Evolutionary conservation across 2,113 vertebrate species (phyloP).

Genomic region (Nesogale talazaci): DNA sequence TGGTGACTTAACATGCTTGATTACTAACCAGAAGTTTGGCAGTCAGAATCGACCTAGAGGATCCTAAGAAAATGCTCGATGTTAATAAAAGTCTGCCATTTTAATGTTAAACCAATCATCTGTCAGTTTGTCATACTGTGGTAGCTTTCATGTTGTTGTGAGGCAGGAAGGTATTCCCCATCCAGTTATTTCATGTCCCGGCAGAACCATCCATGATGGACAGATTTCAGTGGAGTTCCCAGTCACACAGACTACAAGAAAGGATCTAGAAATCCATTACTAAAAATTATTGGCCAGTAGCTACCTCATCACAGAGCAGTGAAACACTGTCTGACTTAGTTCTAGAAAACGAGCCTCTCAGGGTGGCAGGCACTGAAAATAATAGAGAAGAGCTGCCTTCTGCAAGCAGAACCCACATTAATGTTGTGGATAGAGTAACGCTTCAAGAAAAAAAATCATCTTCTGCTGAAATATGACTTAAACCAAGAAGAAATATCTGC

Average conservation of each 20-base stretch:
- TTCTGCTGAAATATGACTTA: background rate
- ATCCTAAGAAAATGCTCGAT: background rate
- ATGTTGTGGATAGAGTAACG: background rate
- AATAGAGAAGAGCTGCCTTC: background rate
- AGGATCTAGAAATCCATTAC: background rate
- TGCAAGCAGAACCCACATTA: background rate
- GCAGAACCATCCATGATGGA: background rate
- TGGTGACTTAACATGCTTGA: background rate
- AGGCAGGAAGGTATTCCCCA: background rate
- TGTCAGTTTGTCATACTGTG: background rate
- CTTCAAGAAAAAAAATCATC: too few relatives aligned
- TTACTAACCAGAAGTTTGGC: background rate
- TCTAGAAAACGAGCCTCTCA: background rate
- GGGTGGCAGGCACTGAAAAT: background rate
- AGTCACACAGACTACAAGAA: background rate
- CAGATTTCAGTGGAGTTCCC: background rate
- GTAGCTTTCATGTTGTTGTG: background rate
- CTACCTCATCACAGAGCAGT: background rate
- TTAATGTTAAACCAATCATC: background rate
- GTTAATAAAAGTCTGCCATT: background rate
- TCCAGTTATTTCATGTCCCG: background rate
- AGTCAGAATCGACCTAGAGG: background rate
- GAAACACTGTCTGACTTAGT: background rate
- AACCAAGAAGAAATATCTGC: background rate
- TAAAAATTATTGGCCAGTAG: background rate